Evolutionary conservation across 2,888 invertebrate species (phyloP).

Genomic region (Perdita meconis): DNA sequence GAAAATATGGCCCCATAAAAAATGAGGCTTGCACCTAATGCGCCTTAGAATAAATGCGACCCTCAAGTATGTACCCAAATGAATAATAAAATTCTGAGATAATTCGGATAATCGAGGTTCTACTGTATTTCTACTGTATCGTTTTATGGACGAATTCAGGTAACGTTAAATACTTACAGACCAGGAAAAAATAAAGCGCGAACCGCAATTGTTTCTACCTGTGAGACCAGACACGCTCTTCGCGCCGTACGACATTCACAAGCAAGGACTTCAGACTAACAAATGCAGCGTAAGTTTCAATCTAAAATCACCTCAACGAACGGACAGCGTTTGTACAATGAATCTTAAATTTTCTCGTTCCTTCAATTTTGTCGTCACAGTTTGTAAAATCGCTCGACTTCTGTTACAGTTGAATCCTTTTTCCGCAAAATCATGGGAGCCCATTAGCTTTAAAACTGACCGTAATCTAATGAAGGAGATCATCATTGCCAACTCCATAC

Average conservation of each 20-base stretch:
- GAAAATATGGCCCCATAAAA: no score
- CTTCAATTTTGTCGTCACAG: neutral
- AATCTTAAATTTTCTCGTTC: no score
- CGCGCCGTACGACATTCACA: conserved; percentile 83
- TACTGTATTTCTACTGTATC: neutral
- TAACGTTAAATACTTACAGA: conserved; percentile 67
- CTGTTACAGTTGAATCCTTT: conserved; percentile 80
- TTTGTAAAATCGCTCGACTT: neutral
- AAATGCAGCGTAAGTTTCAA: conserved; percentile 83
- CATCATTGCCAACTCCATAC: conserved; percentile 93
- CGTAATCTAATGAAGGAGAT: conserved; percentile 83
- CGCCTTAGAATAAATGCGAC: no score
- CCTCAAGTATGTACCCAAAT: no score
- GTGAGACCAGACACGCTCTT: conserved; percentile 83
- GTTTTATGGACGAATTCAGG: no score
- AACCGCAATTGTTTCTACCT: conserved; percentile 82
- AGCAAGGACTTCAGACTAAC: conserved; percentile 82
- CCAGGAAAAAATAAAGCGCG: conserved; percentile 81
- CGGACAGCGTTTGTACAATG: no score
- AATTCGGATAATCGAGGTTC: no score
- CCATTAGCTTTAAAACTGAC: conserved; percentile 83
- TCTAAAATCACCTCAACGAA: no score
- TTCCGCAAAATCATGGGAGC: conserved; percentile 83
- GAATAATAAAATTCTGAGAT: no score
- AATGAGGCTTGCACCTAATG: no score